Base-by-base conservation (phyloP, 2,797 vertebrate genomes). In the Bovichtus variegatus region DNA sequence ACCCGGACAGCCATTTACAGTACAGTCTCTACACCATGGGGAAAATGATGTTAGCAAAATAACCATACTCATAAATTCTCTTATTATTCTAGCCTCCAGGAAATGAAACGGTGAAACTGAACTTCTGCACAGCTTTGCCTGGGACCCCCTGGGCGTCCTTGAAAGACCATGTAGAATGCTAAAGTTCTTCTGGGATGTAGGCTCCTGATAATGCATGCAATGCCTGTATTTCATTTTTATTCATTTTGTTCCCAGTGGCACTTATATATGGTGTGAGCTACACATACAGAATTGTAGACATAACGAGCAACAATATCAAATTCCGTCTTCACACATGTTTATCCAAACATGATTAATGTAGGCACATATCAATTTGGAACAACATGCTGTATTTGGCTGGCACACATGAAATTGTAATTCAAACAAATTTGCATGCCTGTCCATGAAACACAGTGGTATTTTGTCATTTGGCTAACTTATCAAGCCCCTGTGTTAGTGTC, bases 361-460 rank as follows among this genome's bases (percentile, higher is more conserved):
- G 40, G 59, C 31, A 51, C 59, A 72, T 25, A 75, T 66, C 43
- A 25, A 74, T 74, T 64, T 86, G 76, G 64, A 76, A 74, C 50
- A 80, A 80, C 49, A 64, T 41, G 41, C 70, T 72, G 60, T 27
- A 70, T 80, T 16, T 88, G 71, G 44, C 74, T 69, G 77, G 46
- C 50, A 60, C 38, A 66, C 64, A 63, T n/a, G 13, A 41, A 66
- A 78, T 58, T 70, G 2, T n/a, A 78, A 65, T 80, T 77, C 70
- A 87, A 83, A 81, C 64, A 71, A 73, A 83, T 83, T 62, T 86
- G 43, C 66, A 80, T 31, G n/a, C 27, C 58, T 82, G 54, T 85
- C 66, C 40, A 51, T 57, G 59, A 75, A 67, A 55, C 54, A 73
- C 29, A 46, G 62, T 40, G 29, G 5, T 63, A n/a, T 78, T 78